Base-by-base conservation (phyloP, 2,888 invertebrate species). In the Mesorhabditis belari region DNA sequence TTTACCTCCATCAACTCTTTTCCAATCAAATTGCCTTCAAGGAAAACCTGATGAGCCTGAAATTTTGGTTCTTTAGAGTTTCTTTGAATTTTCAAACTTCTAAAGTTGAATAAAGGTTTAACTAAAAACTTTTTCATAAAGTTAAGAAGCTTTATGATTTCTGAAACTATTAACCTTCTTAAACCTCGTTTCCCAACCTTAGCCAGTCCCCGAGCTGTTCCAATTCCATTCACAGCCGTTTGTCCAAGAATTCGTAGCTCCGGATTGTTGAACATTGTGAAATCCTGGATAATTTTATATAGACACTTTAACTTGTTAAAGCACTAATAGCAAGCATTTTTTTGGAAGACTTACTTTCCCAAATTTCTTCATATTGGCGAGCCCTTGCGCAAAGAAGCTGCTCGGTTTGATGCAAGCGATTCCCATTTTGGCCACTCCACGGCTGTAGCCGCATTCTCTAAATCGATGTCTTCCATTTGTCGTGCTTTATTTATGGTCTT, bases 1-100 rank as follows among this genome's bases (percentile, higher is more conserved):
- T 24, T 27, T 23, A 68, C 68, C 26, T 70, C 65, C 52, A 67
- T 62, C 44, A 68, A 60, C 25, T 67, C 67, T 6, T 64, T 68
- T 1, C 68, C 67, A 12, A 72, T 19, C 6, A 65, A 51, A 5
- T 77, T 76, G 2, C 76, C 76, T 52, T 77, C 77, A 49, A 80
- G 74, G n/a, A 81, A 58, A 49, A 78, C 75, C 24, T 77, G 78
- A 62, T 74, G 78, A 17, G 81, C 63, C 60, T 79, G 77, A n/a
- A 35, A 35, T 17, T n/a, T n/a, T 9, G 44, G 12, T 35, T 1
- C n/a, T 2, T n/a, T n/a, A n/a, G n/a, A n/a, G n/a, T n/a, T n/a
- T n/a, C n/a, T n/a, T n/a, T n/a, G n/a, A n/a, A n/a, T n/a, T n/a
- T n/a, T n/a, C n/a, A n/a, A n/a, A n/a, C 44, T 35, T 35, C n/a